Base-by-base conservation (phyloP, 2,113 vertebrate genomes). In the Hymenochirus boettgeri region DNA sequence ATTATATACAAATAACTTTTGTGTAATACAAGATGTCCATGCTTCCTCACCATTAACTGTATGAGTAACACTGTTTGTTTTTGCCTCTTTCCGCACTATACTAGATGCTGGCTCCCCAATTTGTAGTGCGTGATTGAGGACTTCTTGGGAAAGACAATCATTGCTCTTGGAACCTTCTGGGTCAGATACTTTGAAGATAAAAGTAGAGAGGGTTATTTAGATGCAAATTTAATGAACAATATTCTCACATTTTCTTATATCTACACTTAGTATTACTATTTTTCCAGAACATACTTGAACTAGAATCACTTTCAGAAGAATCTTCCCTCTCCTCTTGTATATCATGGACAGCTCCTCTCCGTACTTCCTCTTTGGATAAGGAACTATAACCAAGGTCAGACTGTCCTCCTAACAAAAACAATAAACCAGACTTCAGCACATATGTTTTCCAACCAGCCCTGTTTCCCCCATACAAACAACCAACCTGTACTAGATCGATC, bases 311-410 rank as follows among this genome's bases (percentile, higher is more conserved):
- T 35, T 76, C 86, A 80, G 88, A 91, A 80, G 89, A 91, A 71
- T 86, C 83, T 56, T 90, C 90, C 70, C 81, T 84, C 62, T 80
- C 78, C 61, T 85, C 80, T 35, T 81, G 79, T 71, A 74, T 77
- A 62, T 90, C 87, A 63, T 82, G 82, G 61, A 88, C 82, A 72
- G 75, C 78, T 6, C 84, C 89, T 79, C 91, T 82, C 74, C 83
- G 87, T 74, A 89, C 82, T 82, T 91, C 93, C 72, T 96, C 96
- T 73, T 94, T 98, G 62, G 92, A 89, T 48, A 94, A 76, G 24
- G 91, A 89, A 75, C 90, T 94, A 62, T 87, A 95, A 61, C 92
- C 91, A 70, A 91, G 82, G 79, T 98, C 93, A 73, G 95, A 88
- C 72, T 90, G 92, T 26, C 90, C 93, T 70, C 91, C 95, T 99